Conservation (phyloP, 2,113 vertebrate genomes). For the Spizaetus ornatus region DNA sequence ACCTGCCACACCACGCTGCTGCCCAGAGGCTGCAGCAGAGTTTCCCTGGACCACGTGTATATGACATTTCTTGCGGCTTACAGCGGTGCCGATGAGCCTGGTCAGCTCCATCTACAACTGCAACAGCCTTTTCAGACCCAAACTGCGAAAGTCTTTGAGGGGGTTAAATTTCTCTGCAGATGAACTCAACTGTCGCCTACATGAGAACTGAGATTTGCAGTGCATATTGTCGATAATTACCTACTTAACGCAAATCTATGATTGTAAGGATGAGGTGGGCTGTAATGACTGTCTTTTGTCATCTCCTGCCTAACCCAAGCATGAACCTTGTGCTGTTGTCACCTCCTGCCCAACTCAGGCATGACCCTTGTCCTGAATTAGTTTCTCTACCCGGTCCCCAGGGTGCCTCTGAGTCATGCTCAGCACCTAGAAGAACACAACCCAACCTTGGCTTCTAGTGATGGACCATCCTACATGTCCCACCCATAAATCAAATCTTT, state of each 20-base stretch:
- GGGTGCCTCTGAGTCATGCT: background rate
- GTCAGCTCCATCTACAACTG: background rate
- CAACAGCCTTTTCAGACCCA: background rate
- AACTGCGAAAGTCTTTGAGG: background rate
- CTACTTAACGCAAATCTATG: background rate
- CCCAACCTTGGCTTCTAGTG: background rate
- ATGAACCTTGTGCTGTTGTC: background rate
- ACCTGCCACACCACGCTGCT: background rate
- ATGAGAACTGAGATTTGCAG: background rate
- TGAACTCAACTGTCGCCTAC: background rate
- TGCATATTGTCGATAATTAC: background rate
- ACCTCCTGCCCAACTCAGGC: background rate
- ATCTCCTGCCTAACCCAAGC: background rate
- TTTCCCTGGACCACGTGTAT: background rate
- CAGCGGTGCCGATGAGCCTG: rapidly evolving
- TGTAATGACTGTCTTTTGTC: background rate
- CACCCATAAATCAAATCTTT: background rate
- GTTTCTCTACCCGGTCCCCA: rapidly evolving
- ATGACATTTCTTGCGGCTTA: background rate
- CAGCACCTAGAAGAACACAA: background rate
- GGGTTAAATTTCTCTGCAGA: background rate
- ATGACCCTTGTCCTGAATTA: background rate
- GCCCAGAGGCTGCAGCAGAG: background rate
- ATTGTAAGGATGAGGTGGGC: background rate
- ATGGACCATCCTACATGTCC: background rate